Percentiles rank a stretch among this genome's conserved stretches.
phyloP scores from a whole-genome alignment of 1,140 invertebrate genomes.

The Sminthurides bifidus region DNA sequence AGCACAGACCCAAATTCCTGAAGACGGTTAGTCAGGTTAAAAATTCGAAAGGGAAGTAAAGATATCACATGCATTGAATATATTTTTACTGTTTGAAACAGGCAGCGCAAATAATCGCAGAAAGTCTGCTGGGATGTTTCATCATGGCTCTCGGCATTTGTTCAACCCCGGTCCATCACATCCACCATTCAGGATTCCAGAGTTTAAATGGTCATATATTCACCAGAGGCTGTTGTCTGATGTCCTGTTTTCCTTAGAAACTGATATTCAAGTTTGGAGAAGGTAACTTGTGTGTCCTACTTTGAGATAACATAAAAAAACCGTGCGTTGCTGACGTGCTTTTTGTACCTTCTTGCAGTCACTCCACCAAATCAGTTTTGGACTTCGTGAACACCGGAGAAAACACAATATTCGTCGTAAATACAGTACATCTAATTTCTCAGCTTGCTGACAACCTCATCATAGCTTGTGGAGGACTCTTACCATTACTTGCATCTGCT shows the following conservation, averaged over 20 bases:
- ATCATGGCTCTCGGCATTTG: conserved; percentile 52
- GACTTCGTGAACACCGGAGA: conserved; percentile 97
- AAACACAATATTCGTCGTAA: conserved; percentile 97
- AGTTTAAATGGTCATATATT: conserved; percentile 99
- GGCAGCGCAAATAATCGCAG: conserved; percentile 15
- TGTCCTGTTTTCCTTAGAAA: conserved; percentile 91
- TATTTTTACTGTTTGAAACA: not conserved
- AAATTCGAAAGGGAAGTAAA: conserved; percentile 37
- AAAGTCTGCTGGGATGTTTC: conserved; percentile 29
- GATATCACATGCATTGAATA: too few relatives aligned
- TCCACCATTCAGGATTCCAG: conserved; percentile 95
- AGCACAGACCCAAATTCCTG: conserved; percentile 25
- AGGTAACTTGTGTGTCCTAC: conserved; percentile 41
- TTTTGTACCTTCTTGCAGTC: conserved; percentile 48
- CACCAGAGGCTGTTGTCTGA: conserved; percentile 94
- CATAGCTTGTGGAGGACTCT: conserved; percentile 92
- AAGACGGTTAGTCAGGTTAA: conserved; percentile 13
- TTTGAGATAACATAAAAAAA: not conserved
- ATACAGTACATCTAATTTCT: conserved; percentile 97
- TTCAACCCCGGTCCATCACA: conserved; percentile 89
- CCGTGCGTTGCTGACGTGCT: not conserved
- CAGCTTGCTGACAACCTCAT: conserved; percentile 98
- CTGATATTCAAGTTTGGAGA: conserved; percentile 88
- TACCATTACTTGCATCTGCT: conserved; percentile 91
- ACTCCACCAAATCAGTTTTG: conserved; percentile 89